Evolutionary conservation across 2,113 vertebrate genomes (phyloP).

Genomic region (Peromyscus maniculatus): DNA sequence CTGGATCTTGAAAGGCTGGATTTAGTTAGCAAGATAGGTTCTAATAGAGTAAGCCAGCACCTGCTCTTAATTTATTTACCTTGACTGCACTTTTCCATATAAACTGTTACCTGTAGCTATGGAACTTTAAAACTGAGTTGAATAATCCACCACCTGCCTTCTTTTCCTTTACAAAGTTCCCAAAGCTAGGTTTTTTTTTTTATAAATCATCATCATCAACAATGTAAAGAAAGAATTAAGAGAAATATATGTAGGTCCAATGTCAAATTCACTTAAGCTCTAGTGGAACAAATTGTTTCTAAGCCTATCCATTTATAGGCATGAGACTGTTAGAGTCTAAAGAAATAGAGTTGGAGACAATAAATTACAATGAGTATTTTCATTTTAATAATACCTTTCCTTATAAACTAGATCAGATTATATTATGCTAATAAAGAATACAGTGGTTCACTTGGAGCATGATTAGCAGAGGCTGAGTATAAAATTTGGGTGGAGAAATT

Average conservation of each 20-base stretch:
- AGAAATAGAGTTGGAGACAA: background rate
- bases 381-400: background rate
- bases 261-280: background rate
- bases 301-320: background rate
- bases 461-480: background rate
- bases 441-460: slow-evolving; percentile 18
- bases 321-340: background rate
- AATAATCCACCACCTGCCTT: background rate
- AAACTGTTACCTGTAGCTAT: background rate
- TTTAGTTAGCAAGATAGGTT: background rate
- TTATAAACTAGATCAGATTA: background rate
- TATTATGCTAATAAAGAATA: slow-evolving; percentile 42
- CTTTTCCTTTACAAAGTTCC: background rate
- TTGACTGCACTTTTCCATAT: accelerated
- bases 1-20: background rate
- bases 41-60: background rate
- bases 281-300: background rate
- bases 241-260: background rate
- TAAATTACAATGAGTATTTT: background rate
- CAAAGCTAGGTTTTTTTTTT: background rate
- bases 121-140: background rate
- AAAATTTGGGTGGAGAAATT: background rate
- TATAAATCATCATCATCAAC: background rate
- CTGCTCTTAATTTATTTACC: background rate
- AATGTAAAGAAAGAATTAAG: background rate